Evolutionary conservation across 2,797 vertebrate species (phyloP), one percentile per base, ranked within the genome.

Genomic region (Sparus aurata): DNA sequence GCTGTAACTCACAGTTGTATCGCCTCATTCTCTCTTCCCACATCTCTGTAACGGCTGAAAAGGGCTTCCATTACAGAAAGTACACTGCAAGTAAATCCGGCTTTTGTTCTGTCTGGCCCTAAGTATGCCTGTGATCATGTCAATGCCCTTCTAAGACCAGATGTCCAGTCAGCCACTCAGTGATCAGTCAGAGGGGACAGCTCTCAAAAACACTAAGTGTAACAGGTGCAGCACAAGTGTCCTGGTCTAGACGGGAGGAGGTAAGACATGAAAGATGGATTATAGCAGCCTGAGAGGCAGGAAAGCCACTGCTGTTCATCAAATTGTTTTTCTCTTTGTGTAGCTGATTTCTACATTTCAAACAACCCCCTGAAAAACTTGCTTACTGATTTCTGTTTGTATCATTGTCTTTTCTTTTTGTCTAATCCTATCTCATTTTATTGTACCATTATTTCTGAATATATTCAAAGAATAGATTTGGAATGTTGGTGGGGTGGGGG

Each of bases 381-480:
- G 54, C 18, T 74, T 54, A 47, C 63, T 66, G 17, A 52, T 46
- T 71, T 74, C 11, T 71, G 50, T 80, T 89, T 46, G 34, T 79
- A 45, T 70, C 46, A 63, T 50, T 80, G 49, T 47, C 49, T 47
- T 64, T 49, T n/a, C 30, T 58, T 79, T 78, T 63, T 55, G 60
- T 80, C 34, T 45, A 72, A 83, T 75, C 60, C 60, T 3, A 54
- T 68, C 71, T 54, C 23, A 84, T 84, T 83, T 79, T 79, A 59
- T 61, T 79, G 57, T 52, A 75, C 43, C 41, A 69, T 80, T 59
- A 75, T 79, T 83, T 83, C 80, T 82, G 34, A 46, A 78, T 55
- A 83, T 80, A 88, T 65, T 68, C 63, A 70, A 63, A 84, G 75
- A 86, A 86, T 85, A 71, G 52, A 81, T 82, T 73, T 71, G 52